Base-by-base conservation (phyloP, 2,888 invertebrate genomes). In the Raillietiella orientalis region DNA sequence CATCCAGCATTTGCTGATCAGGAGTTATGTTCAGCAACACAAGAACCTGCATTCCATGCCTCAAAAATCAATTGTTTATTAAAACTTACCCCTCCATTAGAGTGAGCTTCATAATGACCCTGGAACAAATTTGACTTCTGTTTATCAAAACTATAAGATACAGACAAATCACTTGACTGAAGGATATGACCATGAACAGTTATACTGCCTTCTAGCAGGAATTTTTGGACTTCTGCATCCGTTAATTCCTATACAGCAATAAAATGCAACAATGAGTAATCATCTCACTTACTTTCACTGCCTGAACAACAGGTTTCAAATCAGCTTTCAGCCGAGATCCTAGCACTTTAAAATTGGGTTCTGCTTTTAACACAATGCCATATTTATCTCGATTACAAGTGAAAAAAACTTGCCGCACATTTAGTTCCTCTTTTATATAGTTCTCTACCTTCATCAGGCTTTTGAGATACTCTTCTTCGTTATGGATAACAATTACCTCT, bases 401-500 rank as follows among this genome's bases (percentile, higher is more conserved):
- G 2, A 75, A 55, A 1, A 67, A 69, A 27, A 99, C 49, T 35
- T 60, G 60, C 30, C 66, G 64, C 1, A 96, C 67, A 46, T 96
- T 96, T 39, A 93, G 53, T 49, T 99, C 96, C 43, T 75, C 74
- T 8, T 72, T 45, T 28, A 96, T 67, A 43, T 90, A 93, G 12
- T 58, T 57, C 39, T 79, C 57, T 23, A 96, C 51, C 2, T 65
- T 62, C 29, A 60, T 48, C 2, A 90, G 58, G 37, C 82, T 75
- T 3, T 61, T 50, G 29, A 93, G 55, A 36, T 69, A 69, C 20
- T 60, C 52, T 10, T 55, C 46, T 38, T 79, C 71, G 35, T 72
- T 69, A 43, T 87, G 77, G 35, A 96, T 72, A 4, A 93, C 66
- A n/a, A 93, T 66, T 36, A 93, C 62, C 50, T 90, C 87, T 11